A percentile compares a stretch with the other conserved stretches of the same genome.
Conservation (phyloP, 2,888 invertebrate species). For the Cyaniris semiargus region DNA sequence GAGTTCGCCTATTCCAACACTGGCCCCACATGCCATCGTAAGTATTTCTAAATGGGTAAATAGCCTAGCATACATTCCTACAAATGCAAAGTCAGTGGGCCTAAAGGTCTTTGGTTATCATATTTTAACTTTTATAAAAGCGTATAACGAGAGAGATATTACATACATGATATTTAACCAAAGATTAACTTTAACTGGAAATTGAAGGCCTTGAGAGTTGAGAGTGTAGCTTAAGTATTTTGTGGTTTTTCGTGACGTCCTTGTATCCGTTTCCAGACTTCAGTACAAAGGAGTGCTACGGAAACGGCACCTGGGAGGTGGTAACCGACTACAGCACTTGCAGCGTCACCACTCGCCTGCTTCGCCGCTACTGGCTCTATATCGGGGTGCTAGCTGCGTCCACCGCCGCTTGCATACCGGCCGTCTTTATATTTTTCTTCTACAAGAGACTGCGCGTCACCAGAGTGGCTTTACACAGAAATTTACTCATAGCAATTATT, state of each 20-base stretch:
- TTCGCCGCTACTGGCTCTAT: slow-evolving; percentile 76
- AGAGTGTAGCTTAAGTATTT: too few species aligned
- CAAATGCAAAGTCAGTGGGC: too few species aligned
- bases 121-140: too few species aligned
- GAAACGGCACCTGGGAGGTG: slow-evolving; percentile 79
- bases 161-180: too few species aligned
- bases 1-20: slow-evolving; percentile 80
- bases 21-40: slow-evolving; percentile 80
- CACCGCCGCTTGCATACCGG: slow-evolving; percentile 76
- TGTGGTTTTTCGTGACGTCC: too few species aligned
- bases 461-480: slow-evolving; percentile 80
- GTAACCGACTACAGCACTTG: slow-evolving; percentile 81
- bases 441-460: slow-evolving; percentile 78
- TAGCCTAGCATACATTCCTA: too few species aligned
- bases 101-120: too few species aligned
- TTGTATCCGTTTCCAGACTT: too few species aligned
- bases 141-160: too few species aligned
- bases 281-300: slow-evolving; percentile 78
- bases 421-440: slow-evolving; percentile 78
- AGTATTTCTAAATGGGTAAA: too few species aligned
- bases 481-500: slow-evolving; percentile 80
- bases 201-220: too few species aligned
- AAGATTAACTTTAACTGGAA: too few species aligned
- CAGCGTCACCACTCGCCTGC: slow-evolving; percentile 75
- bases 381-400: slow-evolving; percentile 76